Evolutionary conservation across 37 sponge, comb jelly and placozoan species (phyloP).

Genomic region (Dysidea cf. avara): DNA sequence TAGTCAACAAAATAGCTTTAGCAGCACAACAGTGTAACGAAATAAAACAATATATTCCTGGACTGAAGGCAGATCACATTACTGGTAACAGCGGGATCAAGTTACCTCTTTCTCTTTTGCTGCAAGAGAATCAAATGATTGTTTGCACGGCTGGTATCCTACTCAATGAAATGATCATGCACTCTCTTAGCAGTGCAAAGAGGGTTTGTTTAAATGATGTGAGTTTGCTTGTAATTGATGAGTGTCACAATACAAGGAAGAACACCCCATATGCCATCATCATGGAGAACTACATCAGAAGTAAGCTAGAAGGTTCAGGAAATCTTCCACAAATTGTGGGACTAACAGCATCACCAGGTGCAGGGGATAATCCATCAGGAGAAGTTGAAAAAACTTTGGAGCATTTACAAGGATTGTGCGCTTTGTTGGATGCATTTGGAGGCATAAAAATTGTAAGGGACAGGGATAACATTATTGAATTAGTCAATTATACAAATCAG

Average conservation of each 20-base stretch:
- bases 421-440: slow-evolving; percentile 55
- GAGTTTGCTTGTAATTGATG: slow-evolving; percentile 78
- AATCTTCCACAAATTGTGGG: slow-evolving; percentile 58
- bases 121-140: slow-evolving; percentile 38
- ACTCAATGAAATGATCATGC: slow-evolving; percentile 21
- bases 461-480: slow-evolving; percentile 15
- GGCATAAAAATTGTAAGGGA: slow-evolving; percentile 52
- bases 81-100: no score
- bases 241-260: slow-evolving; percentile 79
- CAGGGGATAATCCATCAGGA: slow-evolving; percentile 33
- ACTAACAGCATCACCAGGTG: slow-evolving; percentile 67
- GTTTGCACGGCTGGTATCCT: slow-evolving; percentile 70
- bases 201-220: no score
- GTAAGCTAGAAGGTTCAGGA: slow-evolving; percentile 5
- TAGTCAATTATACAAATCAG: slow-evolving; percentile 6
- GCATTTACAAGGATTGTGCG: slow-evolving; percentile 48
- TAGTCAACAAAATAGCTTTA: slow-evolving; percentile 41
- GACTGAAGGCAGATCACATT: slow-evolving; percentile 10
- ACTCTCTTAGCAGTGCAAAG: no score
- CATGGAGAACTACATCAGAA: slow-evolving; percentile 40
- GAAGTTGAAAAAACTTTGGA: slow-evolving; percentile 6
- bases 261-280: slow-evolving; percentile 46
- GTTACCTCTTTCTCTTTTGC: no score
- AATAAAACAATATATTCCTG: slow-evolving; percentile 10
- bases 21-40: slow-evolving; percentile 48